Conservation (phyloP, 2,888 invertebrate species). For the Horisme vitalbata region DNA sequence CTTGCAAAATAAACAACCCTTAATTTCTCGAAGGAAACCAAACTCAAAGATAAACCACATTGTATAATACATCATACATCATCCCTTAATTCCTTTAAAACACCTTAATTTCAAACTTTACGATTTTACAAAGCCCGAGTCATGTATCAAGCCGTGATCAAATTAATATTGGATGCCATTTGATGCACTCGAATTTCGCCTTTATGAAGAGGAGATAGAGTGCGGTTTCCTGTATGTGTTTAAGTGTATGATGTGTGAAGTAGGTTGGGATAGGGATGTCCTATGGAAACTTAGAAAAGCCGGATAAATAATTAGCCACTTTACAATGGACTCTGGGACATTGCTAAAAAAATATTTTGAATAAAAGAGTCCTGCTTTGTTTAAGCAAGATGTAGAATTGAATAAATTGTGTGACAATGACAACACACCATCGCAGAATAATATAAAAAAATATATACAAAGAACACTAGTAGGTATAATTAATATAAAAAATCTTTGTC, state of each 20-base stretch:
- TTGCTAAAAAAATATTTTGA: too few species aligned
- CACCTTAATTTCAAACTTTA: constrained; percentile 14
- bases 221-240: constrained; percentile 17
- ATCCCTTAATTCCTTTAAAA: constrained; percentile 2
- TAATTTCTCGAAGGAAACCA: background rate
- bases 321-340: too few species aligned
- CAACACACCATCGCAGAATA: too few species aligned
- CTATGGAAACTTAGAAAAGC: background rate
- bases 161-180: constrained; percentile 31
- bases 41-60: background rate
- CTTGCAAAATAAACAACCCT: too few species aligned
- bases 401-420: too few species aligned
- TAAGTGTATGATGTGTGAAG: constrained; percentile 19
- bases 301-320: background rate
- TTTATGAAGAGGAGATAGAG: constrained; percentile 16
- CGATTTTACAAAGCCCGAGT: constrained; percentile 20
- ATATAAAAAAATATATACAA: too few species aligned
- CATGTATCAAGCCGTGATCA: constrained; percentile 22
- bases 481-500: too few species aligned
- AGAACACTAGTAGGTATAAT: too few species aligned
- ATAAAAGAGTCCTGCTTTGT: too few species aligned
- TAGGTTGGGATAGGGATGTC: constrained; percentile 9
- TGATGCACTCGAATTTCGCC: constrained; percentile 12
- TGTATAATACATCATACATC: constrained; percentile 1
- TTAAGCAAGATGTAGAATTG: too few species aligned